phyloP scores from a whole-genome alignment of 2,113 vertebrate species.

The Aptenodytes patagonicus region DNA sequence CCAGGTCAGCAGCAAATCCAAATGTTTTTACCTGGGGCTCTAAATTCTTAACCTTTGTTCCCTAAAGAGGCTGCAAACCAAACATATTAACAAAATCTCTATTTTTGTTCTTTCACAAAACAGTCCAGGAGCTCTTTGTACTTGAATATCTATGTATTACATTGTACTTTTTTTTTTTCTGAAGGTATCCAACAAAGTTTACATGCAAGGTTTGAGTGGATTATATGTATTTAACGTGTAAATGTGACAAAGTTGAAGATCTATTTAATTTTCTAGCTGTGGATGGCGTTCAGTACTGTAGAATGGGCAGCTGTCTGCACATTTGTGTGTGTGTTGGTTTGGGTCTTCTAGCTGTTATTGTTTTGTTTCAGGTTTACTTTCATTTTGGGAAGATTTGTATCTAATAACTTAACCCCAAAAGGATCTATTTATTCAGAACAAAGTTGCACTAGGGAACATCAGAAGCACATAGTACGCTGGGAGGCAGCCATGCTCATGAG shows the following conservation, averaged over 20 bases:
- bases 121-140: not conserved
- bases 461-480: not conserved
- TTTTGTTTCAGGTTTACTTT: not conserved
- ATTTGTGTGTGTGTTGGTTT: not conserved
- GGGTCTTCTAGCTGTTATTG: not conserved
- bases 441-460: not conserved
- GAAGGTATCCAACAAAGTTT: conserved; percentile 18
- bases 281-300: not conserved
- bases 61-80: not conserved
- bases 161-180: not conserved
- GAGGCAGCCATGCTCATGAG: not conserved
- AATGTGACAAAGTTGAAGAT: not conserved
- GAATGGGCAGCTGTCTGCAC: not conserved
- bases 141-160: not conserved
- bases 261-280: conserved; percentile 32
- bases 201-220: conserved; percentile 22
- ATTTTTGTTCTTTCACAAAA: not conserved
- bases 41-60: not conserved
- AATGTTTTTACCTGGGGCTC: not conserved
- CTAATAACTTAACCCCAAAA: not conserved
- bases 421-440: not conserved
- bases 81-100: not conserved
- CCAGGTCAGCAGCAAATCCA: not conserved
- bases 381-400: not conserved
- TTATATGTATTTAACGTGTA: conserved; percentile 29